A percentile compares a stretch with the other conserved stretches of the same genome.
Evolutionary conservation across 2,113 vertebrate species (phyloP).

Genomic region (Propithecus coquereli): DNA sequence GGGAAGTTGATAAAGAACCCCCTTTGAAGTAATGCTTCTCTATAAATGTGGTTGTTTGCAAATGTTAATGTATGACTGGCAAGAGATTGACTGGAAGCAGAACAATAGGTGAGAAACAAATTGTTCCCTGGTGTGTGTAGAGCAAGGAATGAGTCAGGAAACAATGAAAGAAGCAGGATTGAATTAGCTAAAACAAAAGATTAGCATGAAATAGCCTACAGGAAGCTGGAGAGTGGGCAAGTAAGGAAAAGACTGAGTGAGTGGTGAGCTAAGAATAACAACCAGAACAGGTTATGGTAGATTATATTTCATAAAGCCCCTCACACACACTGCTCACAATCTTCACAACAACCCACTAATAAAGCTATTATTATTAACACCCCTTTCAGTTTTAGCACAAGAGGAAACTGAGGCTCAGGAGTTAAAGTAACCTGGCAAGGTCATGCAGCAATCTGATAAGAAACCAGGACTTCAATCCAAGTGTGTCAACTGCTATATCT

Average conservation of each 20-base stretch:
- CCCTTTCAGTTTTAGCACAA: conserved; percentile 28
- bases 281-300: not conserved
- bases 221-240: conserved; percentile 25
- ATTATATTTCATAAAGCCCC: conserved; percentile 23
- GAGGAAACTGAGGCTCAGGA: conserved; percentile 39
- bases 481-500: not conserved
- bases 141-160: conserved; percentile 44
- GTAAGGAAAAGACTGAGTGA: conserved; percentile 1
- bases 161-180: conserved; percentile 45
- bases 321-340: not conserved
- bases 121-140: conserved; percentile 38
- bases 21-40: conserved; percentile 35
- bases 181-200: conserved; percentile 64
- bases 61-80: conserved; percentile 55
- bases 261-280: conserved; percentile 25
- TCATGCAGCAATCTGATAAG: not conserved
- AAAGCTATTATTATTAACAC: not conserved
- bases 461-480: conserved; percentile 9
- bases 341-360: not conserved
- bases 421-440: conserved; percentile 1
- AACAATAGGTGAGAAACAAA: conserved; percentile 64
- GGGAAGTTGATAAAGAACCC: conserved; percentile 34
- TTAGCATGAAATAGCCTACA: conserved; percentile 40
- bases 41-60: conserved; percentile 41
- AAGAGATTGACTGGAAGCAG: conserved; percentile 44